Evolutionary conservation across 1,140 invertebrate species (phyloP).

Genomic region (Aphis craccivora): DNA sequence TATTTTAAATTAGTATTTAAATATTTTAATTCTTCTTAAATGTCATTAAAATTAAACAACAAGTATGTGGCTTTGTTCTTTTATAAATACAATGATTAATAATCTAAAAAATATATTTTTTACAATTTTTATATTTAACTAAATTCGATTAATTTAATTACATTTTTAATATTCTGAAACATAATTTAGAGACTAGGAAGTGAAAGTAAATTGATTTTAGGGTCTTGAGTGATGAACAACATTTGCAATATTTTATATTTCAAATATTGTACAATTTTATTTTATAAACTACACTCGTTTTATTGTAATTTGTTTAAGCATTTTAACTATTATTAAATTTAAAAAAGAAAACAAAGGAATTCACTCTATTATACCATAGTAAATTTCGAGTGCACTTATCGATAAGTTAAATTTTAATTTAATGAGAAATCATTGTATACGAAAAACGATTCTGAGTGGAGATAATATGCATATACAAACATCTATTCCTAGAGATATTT

Average conservation of each 20-base stretch:
- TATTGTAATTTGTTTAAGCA: background rate
- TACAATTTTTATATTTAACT: background rate
- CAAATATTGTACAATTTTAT: background rate
- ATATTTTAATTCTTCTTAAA: background rate
- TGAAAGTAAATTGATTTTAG: background rate
- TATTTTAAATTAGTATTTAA: background rate
- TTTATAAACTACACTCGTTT: background rate
- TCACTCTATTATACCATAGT: no score
- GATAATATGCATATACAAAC: no score
- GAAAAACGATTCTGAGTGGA: no score
- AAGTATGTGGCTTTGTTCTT: no score
- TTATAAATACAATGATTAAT: background rate
- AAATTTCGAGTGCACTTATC: no score
- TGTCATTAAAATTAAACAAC: background rate
- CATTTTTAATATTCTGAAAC: background rate
- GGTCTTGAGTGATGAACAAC: background rate
- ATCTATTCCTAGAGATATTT: no score
- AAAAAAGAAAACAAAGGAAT: no score
- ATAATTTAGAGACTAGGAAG: background rate
- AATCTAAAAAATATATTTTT: background rate
- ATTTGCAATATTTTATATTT: background rate
- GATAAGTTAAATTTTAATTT: no score
- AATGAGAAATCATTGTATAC: no score
- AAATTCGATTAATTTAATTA: background rate
- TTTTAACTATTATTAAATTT: background rate